These are phyloP conservation scores for Beroe forskalii DNA, from an alignment of 37 sponge, comb jelly and placozoan genomes.

Conservation along the genomic window DNA sequence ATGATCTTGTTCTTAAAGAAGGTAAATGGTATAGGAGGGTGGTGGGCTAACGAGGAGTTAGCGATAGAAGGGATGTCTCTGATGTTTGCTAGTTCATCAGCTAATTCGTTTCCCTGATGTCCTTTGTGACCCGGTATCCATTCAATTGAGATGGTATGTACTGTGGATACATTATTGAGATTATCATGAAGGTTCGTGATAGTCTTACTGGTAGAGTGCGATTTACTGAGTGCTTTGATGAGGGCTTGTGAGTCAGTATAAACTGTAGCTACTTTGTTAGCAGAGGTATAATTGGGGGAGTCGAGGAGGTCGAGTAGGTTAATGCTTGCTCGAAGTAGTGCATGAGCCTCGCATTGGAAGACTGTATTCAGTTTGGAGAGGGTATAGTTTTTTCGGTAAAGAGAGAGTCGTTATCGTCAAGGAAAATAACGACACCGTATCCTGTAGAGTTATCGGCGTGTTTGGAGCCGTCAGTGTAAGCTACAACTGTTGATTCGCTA, in stretches of 20 bases:
- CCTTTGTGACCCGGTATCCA: conserved; percentile 59
- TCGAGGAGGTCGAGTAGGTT: neutral
- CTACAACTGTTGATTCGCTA: neutral
- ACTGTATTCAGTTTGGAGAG: neutral
- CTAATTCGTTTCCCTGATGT: conserved; percentile 45
- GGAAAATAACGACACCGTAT: neutral
- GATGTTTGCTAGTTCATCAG: conserved; percentile 38
- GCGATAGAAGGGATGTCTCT: neutral
- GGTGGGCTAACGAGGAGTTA: neutral
- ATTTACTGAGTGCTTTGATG: conserved; percentile 23
- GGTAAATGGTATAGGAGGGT: neutral
- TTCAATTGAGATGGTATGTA: neutral
- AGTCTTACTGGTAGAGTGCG: conserved; percentile 1
- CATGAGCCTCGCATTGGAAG: conserved; percentile 12
- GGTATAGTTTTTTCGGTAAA: neutral
- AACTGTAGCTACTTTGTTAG: neutral
- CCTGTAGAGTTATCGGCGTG: conserved; percentile 4
- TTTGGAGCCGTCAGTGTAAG: conserved; percentile 18
- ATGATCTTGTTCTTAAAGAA: neutral
- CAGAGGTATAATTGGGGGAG: neutral
- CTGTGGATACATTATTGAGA: neutral
- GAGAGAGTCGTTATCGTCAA: neutral
- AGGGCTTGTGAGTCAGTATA: conserved; percentile 47
- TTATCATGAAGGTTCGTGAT: neutral
- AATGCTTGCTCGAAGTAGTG: neutral